Evolutionary conservation across 2,113 vertebrate species (phyloP).

Genomic region (Anas platyrhynchos): DNA sequence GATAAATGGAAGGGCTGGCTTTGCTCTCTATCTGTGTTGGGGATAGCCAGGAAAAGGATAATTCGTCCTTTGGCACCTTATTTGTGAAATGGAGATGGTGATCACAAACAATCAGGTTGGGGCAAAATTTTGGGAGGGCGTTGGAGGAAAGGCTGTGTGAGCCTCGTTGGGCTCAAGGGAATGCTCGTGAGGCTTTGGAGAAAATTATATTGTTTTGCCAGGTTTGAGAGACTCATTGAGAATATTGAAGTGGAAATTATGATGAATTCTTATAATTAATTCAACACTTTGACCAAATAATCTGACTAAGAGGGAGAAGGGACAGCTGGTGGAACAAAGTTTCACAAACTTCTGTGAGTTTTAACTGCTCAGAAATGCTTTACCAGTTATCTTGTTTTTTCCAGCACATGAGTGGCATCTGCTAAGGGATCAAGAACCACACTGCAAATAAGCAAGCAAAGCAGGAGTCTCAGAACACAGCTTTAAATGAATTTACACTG

Average conservation of each 20-base stretch:
- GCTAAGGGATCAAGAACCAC: neutral
- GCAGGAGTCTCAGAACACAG: neutral
- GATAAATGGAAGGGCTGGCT: neutral
- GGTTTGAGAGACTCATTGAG: neutral
- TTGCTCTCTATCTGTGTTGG: neutral
- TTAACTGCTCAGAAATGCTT: neutral
- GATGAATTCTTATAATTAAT: neutral
- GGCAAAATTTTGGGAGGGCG: neutral
- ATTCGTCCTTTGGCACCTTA: neutral
- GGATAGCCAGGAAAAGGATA: neutral
- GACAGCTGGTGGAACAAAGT: neutral
- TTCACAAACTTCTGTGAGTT: neutral
- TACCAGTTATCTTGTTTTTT: neutral
- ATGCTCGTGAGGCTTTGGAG: neutral
- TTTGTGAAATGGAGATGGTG: neutral
- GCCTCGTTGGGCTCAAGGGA: neutral
- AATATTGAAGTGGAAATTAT: slow-evolving; percentile 16
- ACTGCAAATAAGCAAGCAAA: neutral
- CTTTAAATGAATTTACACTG: neutral
- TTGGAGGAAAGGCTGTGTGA: neutral
- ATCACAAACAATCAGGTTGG: neutral
- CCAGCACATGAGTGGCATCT: neutral
- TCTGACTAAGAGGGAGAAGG: neutral
- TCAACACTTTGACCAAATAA: neutral
- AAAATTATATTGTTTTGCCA: neutral